Percentiles rank a stretch among this genome's conserved stretches.
Evolutionary conservation across 2,113 vertebrate genomes (phyloP).

Genomic region (Heterotis niloticus): DNA sequence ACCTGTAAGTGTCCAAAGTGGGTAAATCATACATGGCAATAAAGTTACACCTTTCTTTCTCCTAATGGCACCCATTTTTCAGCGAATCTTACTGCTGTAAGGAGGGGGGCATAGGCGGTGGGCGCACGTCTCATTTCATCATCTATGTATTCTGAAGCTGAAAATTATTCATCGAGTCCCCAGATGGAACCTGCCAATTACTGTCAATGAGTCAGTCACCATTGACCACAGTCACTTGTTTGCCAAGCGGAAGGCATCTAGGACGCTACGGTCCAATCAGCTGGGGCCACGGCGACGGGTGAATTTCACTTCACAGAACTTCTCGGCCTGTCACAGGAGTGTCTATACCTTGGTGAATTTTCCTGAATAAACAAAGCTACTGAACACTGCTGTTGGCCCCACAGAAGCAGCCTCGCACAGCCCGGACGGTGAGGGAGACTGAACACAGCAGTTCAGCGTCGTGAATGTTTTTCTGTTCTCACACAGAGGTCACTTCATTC

Average conservation of each 20-base stretch:
- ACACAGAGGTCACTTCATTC: neutral
- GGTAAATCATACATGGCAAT: neutral
- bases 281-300: too few relatives aligned
- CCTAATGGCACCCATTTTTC: neutral
- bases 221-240: neutral
- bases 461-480: neutral
- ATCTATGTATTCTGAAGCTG: neutral
- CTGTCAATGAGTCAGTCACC: neutral
- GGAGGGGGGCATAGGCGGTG: neutral
- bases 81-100: neutral
- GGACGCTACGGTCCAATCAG: slow-evolving; percentile 3
- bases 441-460: neutral
- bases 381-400: neutral
- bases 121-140: neutral
- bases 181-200: neutral
- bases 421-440: neutral
- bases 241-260: neutral
- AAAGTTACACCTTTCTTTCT: neutral
- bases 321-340: neutral
- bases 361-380: neutral
- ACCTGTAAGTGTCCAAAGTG: too few relatives aligned
- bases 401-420: too few relatives aligned
- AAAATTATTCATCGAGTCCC: neutral
- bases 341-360: neutral
- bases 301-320: too few relatives aligned